phyloP scores from a whole-genome alignment of 2,797 vertebrate species.

The Philypnodon macrostomus region DNA sequence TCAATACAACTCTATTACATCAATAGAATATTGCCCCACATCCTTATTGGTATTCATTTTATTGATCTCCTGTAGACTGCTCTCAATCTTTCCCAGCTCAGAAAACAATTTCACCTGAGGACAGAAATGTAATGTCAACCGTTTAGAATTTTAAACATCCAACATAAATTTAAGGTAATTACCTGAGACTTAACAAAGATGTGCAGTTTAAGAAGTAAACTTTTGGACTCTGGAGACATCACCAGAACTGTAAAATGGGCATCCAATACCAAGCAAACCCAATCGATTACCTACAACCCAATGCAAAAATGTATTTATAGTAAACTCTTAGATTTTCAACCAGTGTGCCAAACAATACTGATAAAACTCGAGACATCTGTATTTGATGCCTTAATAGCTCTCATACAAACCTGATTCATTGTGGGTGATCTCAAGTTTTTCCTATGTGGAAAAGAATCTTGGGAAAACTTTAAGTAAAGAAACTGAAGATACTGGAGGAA shows the following conservation, averaged over 20 bases:
- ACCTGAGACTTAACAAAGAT: conserved; percentile 90
- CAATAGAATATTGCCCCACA: conserved; percentile 86
- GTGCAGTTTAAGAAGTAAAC: conserved; percentile 82
- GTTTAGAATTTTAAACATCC: neutral
- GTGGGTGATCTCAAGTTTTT: conserved; percentile 76
- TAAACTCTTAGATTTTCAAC: too few relatives aligned
- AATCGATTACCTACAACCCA: conserved; percentile 87
- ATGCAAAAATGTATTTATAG: too few relatives aligned
- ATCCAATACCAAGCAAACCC: conserved; percentile 91
- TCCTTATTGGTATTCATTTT: conserved; percentile 75
- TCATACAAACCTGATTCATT: conserved; percentile 81
- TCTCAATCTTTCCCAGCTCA: conserved; percentile 91
- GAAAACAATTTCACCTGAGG: conserved; percentile 86
- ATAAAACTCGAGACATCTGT: too few relatives aligned
- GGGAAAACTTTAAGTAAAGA: conserved; percentile 85
- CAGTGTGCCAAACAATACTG: too few relatives aligned
- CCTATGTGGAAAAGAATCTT: conserved; percentile 71
- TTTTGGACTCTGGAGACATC: conserved; percentile 88
- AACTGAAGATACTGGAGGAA: conserved; percentile 90
- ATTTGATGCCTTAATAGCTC: neutral
- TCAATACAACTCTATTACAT: conserved; percentile 90
- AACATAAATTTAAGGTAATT: conserved; percentile 21
- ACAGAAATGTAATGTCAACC: neutral
- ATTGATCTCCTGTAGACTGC: conserved; percentile 84
- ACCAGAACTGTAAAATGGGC: conserved; percentile 92